These are phyloP conservation scores for Hydractinia echinata DNA, from an alignment of 30 jellyfish, hydroid and myxozoan species.

Conservation along the genomic window DNA sequence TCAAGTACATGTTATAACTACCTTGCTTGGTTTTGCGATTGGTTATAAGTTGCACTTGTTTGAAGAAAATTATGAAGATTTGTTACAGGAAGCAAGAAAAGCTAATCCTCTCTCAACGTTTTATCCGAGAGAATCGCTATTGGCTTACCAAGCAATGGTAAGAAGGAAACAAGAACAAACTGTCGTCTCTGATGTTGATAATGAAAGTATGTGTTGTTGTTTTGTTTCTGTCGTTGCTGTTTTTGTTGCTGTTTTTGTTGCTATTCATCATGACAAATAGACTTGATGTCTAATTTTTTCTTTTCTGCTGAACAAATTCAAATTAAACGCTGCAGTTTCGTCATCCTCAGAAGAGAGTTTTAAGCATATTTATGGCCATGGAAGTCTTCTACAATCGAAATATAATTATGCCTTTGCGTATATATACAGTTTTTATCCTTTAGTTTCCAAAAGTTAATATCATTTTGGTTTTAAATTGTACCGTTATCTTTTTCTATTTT, in stretches of 20 bases:
- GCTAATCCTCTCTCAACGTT: constrained; percentile 1
- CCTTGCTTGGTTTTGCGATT: constrained; percentile 48
- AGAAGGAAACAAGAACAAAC: not conserved
- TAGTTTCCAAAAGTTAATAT: no score
- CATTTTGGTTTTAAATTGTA: no score
- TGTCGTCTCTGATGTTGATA: not conserved
- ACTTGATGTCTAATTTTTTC: no score
- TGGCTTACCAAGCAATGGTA: constrained; percentile 2
- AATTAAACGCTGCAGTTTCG: no score
- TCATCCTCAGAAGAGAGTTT: no score
- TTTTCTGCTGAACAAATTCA: no score
- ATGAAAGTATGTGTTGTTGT: not conserved
- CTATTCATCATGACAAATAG: not conserved
- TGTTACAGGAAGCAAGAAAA: constrained; percentile 23
- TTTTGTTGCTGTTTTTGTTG: no score
- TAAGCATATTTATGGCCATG: no score
- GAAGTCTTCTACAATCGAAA: no score
- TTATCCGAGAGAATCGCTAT: not conserved
- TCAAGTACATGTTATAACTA: constrained; percentile 34
- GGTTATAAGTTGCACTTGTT: constrained; percentile 39
- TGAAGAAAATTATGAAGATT: constrained; percentile 52
- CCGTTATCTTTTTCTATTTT: no score
- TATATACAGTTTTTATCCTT: no score
- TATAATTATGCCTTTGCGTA: no score
- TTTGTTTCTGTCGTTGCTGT: not conserved